Conservation (phyloP, 1,140 invertebrate species). For the Acyrthosiphon pisum region DNA sequence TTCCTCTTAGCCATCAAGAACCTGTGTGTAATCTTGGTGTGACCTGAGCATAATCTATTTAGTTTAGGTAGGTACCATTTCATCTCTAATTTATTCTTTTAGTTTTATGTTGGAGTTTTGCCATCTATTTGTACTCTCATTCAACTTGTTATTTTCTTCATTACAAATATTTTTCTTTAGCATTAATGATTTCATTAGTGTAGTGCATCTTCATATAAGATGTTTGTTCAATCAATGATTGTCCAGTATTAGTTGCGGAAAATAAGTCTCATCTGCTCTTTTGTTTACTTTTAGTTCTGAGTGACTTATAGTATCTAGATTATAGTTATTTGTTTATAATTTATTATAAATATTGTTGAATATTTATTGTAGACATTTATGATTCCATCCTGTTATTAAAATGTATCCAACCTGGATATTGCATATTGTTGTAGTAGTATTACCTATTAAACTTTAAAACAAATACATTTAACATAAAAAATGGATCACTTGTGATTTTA, state of each 20-base stretch:
- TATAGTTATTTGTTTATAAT: neutral
- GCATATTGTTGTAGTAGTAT: too few species aligned
- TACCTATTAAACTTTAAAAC: too few species aligned
- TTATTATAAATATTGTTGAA: too few species aligned
- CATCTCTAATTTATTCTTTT: constrained; percentile 4
- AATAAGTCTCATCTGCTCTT: neutral
- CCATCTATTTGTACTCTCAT: neutral
- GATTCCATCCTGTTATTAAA: too few species aligned
- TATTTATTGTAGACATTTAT: too few species aligned
- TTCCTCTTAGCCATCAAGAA: neutral
- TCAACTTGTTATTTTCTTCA: neutral
- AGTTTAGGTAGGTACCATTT: neutral
- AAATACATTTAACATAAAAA: too few species aligned
- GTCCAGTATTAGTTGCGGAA: neutral
- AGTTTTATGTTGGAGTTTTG: neutral
- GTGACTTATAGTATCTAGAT: neutral
- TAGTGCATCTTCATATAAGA: neutral
- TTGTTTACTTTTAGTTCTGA: neutral
- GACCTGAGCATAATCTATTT: neutral
- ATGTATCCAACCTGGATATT: too few species aligned
- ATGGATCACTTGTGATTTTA: too few species aligned
- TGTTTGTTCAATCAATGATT: neutral
- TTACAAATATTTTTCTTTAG: neutral
- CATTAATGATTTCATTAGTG: neutral
- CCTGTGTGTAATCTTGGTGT: neutral